These are phyloP conservation scores for Rhinichthys klamathensis DNA, from an alignment of 2,113 vertebrate genomes.

Conservation along the genomic window DNA sequence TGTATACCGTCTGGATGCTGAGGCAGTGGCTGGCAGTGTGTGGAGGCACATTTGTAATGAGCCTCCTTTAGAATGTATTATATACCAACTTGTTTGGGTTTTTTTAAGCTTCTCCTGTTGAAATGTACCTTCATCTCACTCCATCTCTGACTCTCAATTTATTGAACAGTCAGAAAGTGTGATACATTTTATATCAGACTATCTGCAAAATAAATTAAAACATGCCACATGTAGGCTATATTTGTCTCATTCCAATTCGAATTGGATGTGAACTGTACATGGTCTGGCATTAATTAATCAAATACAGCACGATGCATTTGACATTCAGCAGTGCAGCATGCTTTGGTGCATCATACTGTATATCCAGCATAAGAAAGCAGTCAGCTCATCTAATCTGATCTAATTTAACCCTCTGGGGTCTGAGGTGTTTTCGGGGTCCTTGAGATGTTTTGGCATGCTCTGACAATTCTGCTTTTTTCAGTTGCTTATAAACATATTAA, in stretches of 20 bases:
- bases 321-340: neutral
- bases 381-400: neutral
- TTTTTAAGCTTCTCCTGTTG: neutral
- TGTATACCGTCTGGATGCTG: conserved; percentile 42
- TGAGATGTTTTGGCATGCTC: too few relatives aligned
- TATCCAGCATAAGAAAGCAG: neutral
- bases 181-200: neutral
- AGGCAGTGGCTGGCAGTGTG: conserved; percentile 28
- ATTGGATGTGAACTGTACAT: neutral
- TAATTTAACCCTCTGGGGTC: neutral
- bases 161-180: neutral
- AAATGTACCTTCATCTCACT: conserved; percentile 29
- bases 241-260: neutral
- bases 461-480: too few relatives aligned
- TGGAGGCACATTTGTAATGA: conserved; percentile 50
- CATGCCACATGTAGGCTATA: neutral
- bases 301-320: neutral
- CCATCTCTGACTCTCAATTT: neutral
- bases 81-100: conserved; percentile 43
- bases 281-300: conserved; percentile 3
- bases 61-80: conserved; percentile 43
- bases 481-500: too few relatives aligned
- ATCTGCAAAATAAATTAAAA: neutral
- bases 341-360: neutral
- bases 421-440: too few relatives aligned